Percentiles rank a stretch among this genome's conserved stretches.
These are phyloP conservation scores for Chlamydotis undulata DNA, from an alignment of 2,113 vertebrate genomes.

Conservation along the genomic window DNA sequence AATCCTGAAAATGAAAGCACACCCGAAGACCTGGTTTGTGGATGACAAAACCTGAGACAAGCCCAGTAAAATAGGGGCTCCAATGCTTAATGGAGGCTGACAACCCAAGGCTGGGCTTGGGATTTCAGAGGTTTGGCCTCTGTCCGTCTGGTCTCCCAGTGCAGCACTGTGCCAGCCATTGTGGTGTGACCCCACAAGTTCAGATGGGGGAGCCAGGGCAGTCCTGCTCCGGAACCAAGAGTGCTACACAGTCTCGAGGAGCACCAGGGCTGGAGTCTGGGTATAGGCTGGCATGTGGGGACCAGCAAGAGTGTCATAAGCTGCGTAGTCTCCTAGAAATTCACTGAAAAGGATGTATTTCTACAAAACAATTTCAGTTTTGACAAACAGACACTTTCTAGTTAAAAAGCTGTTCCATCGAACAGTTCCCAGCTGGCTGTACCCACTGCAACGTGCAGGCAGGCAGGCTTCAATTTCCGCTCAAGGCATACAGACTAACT, in stretches of 20 bases:
- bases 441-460: neutral
- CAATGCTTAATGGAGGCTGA: neutral
- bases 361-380: neutral
- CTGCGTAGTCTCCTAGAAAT: neutral
- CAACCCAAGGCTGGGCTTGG: neutral
- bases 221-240: neutral
- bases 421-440: neutral
- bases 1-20: neutral
- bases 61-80: neutral
- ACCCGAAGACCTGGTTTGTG: neutral
- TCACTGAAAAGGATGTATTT: neutral
- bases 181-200: accelerated
- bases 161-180: accelerated
- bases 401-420: neutral
- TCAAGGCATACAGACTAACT: neutral
- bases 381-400: accelerated
- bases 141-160: accelerated
- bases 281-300: neutral
- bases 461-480: neutral
- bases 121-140: neutral
- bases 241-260: neutral
- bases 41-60: neutral
- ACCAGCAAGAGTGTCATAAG: neutral
- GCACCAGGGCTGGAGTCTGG: neutral
- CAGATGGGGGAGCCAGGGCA: neutral